Evolutionary conservation across 1,140 invertebrate species (phyloP), one percentile per base, ranked within the genome.

Genomic region (Cephus cinctus): DNA sequence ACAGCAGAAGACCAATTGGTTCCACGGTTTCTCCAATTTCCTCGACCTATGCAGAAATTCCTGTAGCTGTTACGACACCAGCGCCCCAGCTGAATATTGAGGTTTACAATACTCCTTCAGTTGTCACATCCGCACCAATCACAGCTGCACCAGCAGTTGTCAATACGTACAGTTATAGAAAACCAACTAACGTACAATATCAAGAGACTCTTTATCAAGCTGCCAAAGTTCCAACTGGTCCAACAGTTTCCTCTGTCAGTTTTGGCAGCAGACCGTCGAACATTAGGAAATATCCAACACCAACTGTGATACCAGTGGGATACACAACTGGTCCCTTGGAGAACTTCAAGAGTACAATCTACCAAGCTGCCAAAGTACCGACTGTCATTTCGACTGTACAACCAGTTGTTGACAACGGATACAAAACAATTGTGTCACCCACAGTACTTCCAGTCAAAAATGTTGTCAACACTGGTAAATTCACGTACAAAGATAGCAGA

Each of bases 251-350:
- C 41, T 41, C 41, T 30, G 18, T 46, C 21, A 39, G 23, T 18
- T 19, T 22, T 8, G 36, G 39, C 25, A 20, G 32, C 23, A 49
- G 27, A 31, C 25, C 43, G 3, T 18, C 34, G 4, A 39, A 20
- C 30, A 50, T 23, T 40, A 51, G 4, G 31, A 50, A 15, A 30
- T 40, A n/a, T 54, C 54, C 15, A 54, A 45, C 40, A 9, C 50
- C 69, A 4, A 67, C 65, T 2, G 40, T 44, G 0, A 18, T 46
- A 8, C 58, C 72, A 0, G 31, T 61, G 11, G 45, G 45, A 34
- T 73, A 58, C 19, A 68, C 66, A 2, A 65, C 56, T 30, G 55
- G 59, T 14, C 50, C 59, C 5, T 16, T 60, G 6, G 56, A 67
- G 5, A 52, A 47, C 35, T 70, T 63, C 39, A 56, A 48, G 43